phyloP scores from a whole-genome alignment of 2,888 invertebrate species.

The Drosophila cognata region DNA sequence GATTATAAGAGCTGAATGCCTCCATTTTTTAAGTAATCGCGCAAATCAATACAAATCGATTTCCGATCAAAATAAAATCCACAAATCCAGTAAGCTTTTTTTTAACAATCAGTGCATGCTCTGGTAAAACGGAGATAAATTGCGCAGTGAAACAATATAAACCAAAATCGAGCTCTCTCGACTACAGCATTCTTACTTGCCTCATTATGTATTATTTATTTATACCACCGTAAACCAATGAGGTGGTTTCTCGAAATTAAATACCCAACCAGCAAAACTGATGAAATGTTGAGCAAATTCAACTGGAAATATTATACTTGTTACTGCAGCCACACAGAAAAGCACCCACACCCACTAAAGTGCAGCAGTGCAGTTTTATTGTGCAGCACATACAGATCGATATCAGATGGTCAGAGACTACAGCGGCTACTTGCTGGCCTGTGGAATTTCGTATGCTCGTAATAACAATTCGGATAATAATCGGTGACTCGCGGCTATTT shows the following conservation, averaged over 20 bases:
- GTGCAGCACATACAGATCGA: conserved; percentile 6
- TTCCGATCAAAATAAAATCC: not conserved
- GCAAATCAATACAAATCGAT: not conserved
- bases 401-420: not conserved
- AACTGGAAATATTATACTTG: not conserved
- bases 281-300: not conserved
- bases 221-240: no score
- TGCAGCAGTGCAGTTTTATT: not conserved
- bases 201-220: not conserved
- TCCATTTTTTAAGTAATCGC: not conserved
- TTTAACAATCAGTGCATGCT: not conserved
- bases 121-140: not conserved
- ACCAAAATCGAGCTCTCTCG: not conserved
- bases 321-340: not conserved
- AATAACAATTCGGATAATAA: conserved; percentile 45
- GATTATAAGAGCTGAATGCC: not conserved
- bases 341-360: not conserved
- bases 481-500: conserved; percentile 40
- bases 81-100: not conserved
- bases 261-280: not conserved
- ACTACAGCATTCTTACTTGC: not conserved
- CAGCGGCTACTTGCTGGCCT: conserved; percentile 1
- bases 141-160: not conserved
- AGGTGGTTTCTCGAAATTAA: not conserved
- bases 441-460: conserved; percentile 1